These are phyloP conservation scores for Leucophenga montana DNA, from an alignment of 2,888 invertebrate genomes.

Conservation along the genomic window DNA sequence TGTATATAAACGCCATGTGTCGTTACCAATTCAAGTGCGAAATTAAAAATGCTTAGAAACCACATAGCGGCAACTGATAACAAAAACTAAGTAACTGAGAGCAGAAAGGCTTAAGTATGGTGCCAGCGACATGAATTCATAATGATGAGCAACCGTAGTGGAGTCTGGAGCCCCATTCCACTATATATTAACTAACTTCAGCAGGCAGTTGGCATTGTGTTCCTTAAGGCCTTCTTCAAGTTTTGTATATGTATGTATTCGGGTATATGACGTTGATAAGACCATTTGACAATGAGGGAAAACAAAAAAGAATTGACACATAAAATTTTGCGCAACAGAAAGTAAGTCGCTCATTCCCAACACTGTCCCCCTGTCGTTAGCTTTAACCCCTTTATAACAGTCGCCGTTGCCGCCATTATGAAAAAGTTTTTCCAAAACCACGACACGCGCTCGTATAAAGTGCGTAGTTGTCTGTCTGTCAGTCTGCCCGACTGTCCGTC, in stretches of 20 bases:
- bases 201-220: neutral
- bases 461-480: slow-evolving; percentile 14
- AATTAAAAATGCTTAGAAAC: slow-evolving; percentile 40
- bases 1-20: neutral
- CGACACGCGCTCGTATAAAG: slow-evolving; percentile 47
- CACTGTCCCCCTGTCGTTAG: neutral
- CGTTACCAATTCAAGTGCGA: slow-evolving; percentile 30
- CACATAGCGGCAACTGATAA: slow-evolving; percentile 26
- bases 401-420: slow-evolving; percentile 48
- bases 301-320: slow-evolving; percentile 57
- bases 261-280: too few species aligned
- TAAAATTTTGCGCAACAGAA: slow-evolving; percentile 39
- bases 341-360: neutral
- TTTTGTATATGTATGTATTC: too few species aligned
- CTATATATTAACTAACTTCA: neutral
- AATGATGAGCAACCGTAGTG: slow-evolving; percentile 36
- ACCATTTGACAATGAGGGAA: slow-evolving; percentile 44
- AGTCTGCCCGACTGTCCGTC: neutral
- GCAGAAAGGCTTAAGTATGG: slow-evolving; percentile 42
- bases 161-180: neutral
- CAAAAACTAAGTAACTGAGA: slow-evolving; percentile 28
- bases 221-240: too few species aligned
- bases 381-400: neutral
- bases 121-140: slow-evolving; percentile 47
- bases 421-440: slow-evolving; percentile 40